These are phyloP conservation scores for Cyprinodon brontotheroides DNA, from an alignment of 2,113 vertebrate genomes.

Conservation along the genomic window DNA sequence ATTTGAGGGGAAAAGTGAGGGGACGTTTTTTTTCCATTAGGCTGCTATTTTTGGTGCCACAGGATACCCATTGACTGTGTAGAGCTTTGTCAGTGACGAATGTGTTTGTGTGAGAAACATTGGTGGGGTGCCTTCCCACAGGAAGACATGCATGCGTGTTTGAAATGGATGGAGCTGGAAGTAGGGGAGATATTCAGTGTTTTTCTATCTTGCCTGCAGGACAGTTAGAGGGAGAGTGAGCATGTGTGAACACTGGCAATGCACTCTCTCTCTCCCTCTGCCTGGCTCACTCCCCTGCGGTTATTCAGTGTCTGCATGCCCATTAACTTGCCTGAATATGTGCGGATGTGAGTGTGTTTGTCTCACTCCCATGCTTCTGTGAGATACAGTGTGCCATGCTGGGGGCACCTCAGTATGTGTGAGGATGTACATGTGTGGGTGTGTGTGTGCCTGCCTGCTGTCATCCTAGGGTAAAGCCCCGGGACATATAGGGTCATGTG, in stretches of 20 bases:
- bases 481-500: slow-evolving; percentile 76
- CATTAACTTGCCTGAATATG: slow-evolving; percentile 62
- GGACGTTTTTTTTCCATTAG: slow-evolving; percentile 62
- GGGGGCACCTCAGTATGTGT: slow-evolving; percentile 41
- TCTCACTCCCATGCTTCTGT: slow-evolving; percentile 37
- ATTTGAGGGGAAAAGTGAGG: slow-evolving; percentile 42
- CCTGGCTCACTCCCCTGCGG: slow-evolving; percentile 62
- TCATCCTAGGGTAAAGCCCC: slow-evolving; percentile 74
- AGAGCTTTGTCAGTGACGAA: slow-evolving; percentile 71
- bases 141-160: slow-evolving; percentile 30
- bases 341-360: slow-evolving; percentile 36
- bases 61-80: slow-evolving; percentile 71
- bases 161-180: slow-evolving; percentile 54
- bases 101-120: slow-evolving; percentile 73
- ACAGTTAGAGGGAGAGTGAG: slow-evolving; percentile 39
- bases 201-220: slow-evolving; percentile 57
- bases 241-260: slow-evolving; percentile 45
- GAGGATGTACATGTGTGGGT: slow-evolving; percentile 19
- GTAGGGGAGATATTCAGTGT: slow-evolving; percentile 53
- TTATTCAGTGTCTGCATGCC: slow-evolving; percentile 66
- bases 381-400: slow-evolving; percentile 54
- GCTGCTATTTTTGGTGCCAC: slow-evolving; percentile 71
- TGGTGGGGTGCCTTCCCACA: slow-evolving; percentile 71
- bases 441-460: slow-evolving; percentile 53
- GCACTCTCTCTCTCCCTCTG: slow-evolving; percentile 44